Conservation (phyloP, 2,888 invertebrate genomes). For the Leptodirus hochenwartii region DNA sequence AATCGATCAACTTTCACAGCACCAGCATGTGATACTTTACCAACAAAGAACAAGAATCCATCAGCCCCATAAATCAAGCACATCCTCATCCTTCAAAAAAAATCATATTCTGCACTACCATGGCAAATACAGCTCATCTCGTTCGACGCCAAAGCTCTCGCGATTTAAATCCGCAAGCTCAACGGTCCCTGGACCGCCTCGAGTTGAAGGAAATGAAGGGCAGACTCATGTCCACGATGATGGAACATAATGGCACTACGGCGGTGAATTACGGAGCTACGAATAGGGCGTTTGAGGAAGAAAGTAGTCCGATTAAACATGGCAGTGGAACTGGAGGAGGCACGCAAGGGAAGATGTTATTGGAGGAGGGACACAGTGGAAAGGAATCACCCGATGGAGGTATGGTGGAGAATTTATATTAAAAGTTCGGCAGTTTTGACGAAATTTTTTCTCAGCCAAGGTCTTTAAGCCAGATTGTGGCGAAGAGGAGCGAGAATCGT, state of each 20-base stretch:
- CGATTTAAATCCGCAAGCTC: conserved; percentile 45
- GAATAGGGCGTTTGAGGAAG: conserved; percentile 61
- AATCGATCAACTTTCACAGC: too few relatives aligned
- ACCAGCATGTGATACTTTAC: too few relatives aligned
- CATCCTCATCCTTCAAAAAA: too few relatives aligned
- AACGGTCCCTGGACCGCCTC: conserved; percentile 65
- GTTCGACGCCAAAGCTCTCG: conserved; percentile 77
- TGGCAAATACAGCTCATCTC: conserved; percentile 84
- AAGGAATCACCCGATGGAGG: too few relatives aligned
- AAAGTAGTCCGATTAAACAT: conserved; percentile 21
- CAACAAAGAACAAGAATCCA: too few relatives aligned
- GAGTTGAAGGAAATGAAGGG: conserved; percentile 76
- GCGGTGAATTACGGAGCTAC: conserved; percentile 64
- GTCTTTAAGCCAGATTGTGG: conserved; percentile 48
- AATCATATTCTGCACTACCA: too few relatives aligned
- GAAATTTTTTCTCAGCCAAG: too few relatives aligned
- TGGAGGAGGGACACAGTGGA: too few relatives aligned
- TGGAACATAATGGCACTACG: conserved; percentile 42
- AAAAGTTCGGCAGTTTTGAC: too few relatives aligned
- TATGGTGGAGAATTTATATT: too few relatives aligned
- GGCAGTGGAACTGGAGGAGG: conserved; percentile 38
- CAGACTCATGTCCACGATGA: conserved; percentile 45
- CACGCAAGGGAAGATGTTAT: conserved; percentile 33
- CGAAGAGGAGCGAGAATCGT: conserved; percentile 67
- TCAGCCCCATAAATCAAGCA: too few relatives aligned